Conservation (phyloP, 1,140 invertebrate genomes). For the Magallana angulata region DNA sequence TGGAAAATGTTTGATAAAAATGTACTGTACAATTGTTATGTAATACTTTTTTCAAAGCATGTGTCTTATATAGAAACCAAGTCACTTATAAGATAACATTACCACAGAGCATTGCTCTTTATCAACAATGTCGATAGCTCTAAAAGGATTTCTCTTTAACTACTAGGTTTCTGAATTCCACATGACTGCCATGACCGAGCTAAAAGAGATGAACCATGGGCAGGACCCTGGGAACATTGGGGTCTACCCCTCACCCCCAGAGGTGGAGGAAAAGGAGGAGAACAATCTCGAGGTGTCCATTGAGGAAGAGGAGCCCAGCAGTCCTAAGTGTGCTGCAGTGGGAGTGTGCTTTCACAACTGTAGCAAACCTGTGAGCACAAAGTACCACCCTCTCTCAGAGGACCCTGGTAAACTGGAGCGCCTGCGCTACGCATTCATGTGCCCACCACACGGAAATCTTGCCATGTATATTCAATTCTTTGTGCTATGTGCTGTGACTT, state of each 20-base stretch:
- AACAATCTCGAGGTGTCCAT: not conserved
- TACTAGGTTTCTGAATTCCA: not conserved
- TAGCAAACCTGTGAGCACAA: constrained; percentile 61
- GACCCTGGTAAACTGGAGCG: constrained; percentile 59
- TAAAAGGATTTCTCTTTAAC: not conserved
- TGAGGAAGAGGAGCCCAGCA: constrained; percentile 7
- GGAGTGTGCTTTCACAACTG: constrained; percentile 51
- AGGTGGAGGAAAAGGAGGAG: constrained; percentile 7
- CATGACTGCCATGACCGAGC: constrained; percentile 6
- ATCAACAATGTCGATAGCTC: not conserved
- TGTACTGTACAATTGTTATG: no score
- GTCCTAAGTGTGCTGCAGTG: constrained; percentile 55
- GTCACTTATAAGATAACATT: not conserved
- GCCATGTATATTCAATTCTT: constrained; percentile 69
- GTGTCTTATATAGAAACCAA: not conserved
- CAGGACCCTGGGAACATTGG: not conserved
- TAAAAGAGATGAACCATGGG: constrained; percentile 3
- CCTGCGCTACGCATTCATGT: constrained; percentile 71
- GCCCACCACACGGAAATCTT: constrained; percentile 77
- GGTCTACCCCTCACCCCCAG: not conserved
- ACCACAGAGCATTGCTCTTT: not conserved
- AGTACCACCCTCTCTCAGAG: constrained; percentile 66
- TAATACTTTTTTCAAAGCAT: no score
- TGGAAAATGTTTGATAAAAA: no score
- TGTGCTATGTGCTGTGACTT: constrained; percentile 85